These are phyloP conservation scores for Silurus aristotelis DNA, from an alignment of 2,797 vertebrate genomes.

Conservation along the genomic window DNA sequence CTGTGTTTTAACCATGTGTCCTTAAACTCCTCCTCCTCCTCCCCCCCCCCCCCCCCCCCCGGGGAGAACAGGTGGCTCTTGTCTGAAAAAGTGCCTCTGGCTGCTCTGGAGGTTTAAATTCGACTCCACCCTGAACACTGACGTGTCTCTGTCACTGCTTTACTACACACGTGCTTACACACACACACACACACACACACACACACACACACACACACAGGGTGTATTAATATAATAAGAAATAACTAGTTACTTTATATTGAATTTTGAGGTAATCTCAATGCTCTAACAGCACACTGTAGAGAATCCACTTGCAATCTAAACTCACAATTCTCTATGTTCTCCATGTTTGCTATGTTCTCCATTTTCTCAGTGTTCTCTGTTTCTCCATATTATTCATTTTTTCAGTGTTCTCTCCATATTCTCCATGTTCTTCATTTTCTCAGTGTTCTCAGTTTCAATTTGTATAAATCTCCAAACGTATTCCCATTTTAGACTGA, in stretches of 20 bases:
- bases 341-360: not conserved
- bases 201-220: not conserved
- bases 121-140: not conserved
- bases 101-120: slow-evolving; percentile 48
- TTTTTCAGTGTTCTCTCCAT: not conserved
- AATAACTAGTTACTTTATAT: too few species aligned
- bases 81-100: slow-evolving; percentile 74
- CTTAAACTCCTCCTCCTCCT: too few species aligned
- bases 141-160: too few species aligned
- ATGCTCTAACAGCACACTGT: too few species aligned
- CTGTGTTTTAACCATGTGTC: too few species aligned
- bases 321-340: too few species aligned
- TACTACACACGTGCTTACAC: not conserved
- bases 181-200: not conserved
- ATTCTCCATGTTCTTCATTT: not conserved
- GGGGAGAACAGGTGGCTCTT: slow-evolving; percentile 74
- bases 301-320: too few species aligned
- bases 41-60: slow-evolving; percentile 26
- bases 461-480: not conserved
- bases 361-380: not conserved
- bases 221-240: too few species aligned
- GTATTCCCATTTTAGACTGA: too few species aligned
- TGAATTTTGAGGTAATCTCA: too few species aligned
- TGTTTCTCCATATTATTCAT: not conserved
- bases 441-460: not conserved